Percentiles rank a stretch among this genome's conserved stretches.
Conservation (phyloP, 2,113 vertebrate genomes). For the Oryzias melastigma region DNA sequence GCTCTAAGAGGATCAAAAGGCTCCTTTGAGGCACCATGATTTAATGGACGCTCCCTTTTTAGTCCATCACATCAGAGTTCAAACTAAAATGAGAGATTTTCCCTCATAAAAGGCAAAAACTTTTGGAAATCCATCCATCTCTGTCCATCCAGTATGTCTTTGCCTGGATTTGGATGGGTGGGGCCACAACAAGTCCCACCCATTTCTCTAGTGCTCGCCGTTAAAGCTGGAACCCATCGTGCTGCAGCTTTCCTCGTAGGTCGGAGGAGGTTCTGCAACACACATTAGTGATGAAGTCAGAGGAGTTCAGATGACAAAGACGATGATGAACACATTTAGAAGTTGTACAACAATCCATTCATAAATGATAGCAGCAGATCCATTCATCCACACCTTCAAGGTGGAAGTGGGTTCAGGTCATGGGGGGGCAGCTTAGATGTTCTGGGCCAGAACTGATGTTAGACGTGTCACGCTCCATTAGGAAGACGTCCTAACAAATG, state of each 20-base stretch:
- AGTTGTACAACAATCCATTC: too few species aligned
- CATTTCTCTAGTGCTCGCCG: slow-evolving; percentile 60
- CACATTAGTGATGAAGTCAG: slow-evolving; percentile 8
- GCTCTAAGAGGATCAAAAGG: slow-evolving; percentile 18
- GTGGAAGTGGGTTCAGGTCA: too few species aligned
- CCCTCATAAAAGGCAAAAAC: slow-evolving; percentile 38
- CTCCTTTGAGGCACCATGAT: slow-evolving; percentile 54
- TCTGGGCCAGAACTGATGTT: too few species aligned
- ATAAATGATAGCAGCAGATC: too few species aligned
- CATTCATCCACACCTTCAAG: too few species aligned
- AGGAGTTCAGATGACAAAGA: background rate
- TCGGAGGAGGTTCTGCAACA: slow-evolving; percentile 89
- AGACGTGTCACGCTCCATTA: too few species aligned
- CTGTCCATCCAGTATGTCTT: slow-evolving; percentile 16
- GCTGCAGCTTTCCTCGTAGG: slow-evolving; percentile 95
- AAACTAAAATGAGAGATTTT: slow-evolving; percentile 38
- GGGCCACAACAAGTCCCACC: slow-evolving; percentile 6
- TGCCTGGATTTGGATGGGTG: slow-evolving; percentile 23
- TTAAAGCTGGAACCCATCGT: slow-evolving; percentile 79
- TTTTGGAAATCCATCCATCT: slow-evolving; percentile 10
- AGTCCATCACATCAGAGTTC: slow-evolving; percentile 15
- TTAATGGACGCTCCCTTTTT: slow-evolving; percentile 25
- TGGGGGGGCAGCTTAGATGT: too few species aligned
- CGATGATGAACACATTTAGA: background rate
- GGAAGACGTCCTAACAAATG: too few species aligned